phyloP scores from a whole-genome alignment of 2,113 vertebrate genomes.

The Synodontis membranacea region DNA sequence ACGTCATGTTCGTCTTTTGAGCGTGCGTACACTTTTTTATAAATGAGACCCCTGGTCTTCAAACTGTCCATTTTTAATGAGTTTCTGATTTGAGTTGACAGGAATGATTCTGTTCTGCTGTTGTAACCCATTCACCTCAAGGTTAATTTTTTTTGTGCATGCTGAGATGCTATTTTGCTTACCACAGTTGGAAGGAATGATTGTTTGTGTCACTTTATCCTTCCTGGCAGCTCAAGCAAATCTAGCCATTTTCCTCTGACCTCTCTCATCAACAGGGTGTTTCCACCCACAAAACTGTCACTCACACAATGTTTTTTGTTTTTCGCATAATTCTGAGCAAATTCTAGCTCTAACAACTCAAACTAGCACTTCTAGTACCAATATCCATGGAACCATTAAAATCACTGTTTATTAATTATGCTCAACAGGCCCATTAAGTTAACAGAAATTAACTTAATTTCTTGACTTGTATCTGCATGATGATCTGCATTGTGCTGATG shows the following conservation, averaged over 20 bases:
- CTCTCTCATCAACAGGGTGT: background rate
- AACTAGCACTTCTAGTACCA: background rate
- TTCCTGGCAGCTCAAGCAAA: background rate
- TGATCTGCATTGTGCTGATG: background rate
- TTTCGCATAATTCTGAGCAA: background rate
- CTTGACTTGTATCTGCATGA: background rate
- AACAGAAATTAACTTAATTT: background rate
- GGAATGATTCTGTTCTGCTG: background rate
- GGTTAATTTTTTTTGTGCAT: background rate
- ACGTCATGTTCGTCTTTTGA: too few species aligned
- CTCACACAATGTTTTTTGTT: background rate
- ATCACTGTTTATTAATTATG: too few species aligned
- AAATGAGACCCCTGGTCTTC: too few species aligned
- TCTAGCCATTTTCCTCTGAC: background rate
- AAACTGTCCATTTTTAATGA: background rate
- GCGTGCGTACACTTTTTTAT: too few species aligned
- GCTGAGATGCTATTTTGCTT: background rate
- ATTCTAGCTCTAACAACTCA: background rate
- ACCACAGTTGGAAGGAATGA: background rate
- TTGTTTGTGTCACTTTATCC: background rate
- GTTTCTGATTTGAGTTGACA: background rate
- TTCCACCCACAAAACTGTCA: background rate
- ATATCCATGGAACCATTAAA: background rate
- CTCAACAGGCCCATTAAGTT: too few species aligned
- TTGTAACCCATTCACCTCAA: background rate